Conservation (phyloP, 2,888 invertebrate genomes). For the Lithodes maja region DNA sequence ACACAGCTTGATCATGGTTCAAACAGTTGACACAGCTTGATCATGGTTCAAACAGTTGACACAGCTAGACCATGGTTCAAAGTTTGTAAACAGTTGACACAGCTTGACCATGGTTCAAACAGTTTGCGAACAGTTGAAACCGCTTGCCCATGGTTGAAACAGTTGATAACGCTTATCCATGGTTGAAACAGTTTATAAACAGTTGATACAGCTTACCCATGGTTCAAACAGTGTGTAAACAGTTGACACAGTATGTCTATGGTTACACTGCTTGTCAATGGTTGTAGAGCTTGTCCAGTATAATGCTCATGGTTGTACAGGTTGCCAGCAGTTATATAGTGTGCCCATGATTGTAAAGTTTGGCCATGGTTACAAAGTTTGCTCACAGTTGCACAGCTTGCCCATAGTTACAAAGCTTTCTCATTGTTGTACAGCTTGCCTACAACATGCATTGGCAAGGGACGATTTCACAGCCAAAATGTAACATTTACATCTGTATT, state of each 20-base stretch:
- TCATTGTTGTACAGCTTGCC: slow-evolving; percentile 53
- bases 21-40: no score
- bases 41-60: no score
- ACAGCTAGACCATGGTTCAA: no score
- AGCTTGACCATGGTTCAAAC: not conserved
- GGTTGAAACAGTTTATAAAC: not conserved
- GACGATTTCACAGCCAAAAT: slow-evolving; percentile 68
- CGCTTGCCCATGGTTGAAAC: no score
- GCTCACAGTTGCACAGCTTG: not conserved
- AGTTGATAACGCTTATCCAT: not conserved
- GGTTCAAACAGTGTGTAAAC: not conserved
- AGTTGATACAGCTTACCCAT: not conserved
- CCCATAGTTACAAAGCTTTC: not conserved
- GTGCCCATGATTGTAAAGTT: not conserved
- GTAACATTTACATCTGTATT: slow-evolving; percentile 61
- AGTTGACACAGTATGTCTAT: not conserved
- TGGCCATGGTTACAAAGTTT: not conserved
- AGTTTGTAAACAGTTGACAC: not conserved
- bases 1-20: not conserved
- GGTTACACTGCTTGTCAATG: not conserved
- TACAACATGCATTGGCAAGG: slow-evolving; percentile 62
- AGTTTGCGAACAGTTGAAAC: not conserved
- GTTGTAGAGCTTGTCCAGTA: not conserved
- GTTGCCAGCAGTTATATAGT: not conserved
- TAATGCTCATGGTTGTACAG: not conserved